Evolutionary conservation across 2,113 vertebrate species (phyloP).

Genomic region (Malurus cyaneus): DNA sequence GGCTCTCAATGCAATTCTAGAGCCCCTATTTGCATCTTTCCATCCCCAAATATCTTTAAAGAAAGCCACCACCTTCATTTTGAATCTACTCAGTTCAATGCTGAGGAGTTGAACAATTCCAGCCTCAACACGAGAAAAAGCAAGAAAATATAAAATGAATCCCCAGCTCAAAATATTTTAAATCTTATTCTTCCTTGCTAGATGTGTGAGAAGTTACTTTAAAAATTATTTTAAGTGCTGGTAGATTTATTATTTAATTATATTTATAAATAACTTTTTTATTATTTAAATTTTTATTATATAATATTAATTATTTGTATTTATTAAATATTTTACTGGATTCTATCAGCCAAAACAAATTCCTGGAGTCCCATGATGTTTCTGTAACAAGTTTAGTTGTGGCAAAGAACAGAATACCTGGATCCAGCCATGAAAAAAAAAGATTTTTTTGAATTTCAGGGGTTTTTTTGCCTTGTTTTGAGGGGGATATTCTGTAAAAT

Average conservation of each 20-base stretch:
- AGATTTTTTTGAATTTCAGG: no score
- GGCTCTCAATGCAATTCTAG: constrained; percentile 43
- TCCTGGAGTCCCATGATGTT: neutral
- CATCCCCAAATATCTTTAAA: neutral
- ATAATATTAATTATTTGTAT: neutral
- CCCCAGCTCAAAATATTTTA: neutral
- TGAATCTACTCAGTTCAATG: neutral
- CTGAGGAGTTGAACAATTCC: neutral
- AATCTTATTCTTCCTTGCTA: neutral
- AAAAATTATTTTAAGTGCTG: neutral
- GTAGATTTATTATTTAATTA: neutral
- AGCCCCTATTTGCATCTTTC: constrained; percentile 40
- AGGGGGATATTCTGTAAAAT: no score
- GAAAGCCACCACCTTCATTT: neutral
- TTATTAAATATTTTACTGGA: neutral
- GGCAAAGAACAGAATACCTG: neutral
- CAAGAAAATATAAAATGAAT: neutral
- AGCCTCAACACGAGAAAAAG: neutral
- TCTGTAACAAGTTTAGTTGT: neutral
- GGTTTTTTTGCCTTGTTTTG: no score
- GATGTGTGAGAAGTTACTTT: neutral
- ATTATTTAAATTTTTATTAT: no score
- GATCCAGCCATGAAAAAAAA: no score
- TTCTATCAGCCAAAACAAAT: neutral
- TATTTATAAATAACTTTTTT: no score